Percentiles rank a stretch among this genome's conserved stretches.
phyloP scores from a whole-genome alignment of 2,888 invertebrate species.

The Xylota sylvarum region DNA sequence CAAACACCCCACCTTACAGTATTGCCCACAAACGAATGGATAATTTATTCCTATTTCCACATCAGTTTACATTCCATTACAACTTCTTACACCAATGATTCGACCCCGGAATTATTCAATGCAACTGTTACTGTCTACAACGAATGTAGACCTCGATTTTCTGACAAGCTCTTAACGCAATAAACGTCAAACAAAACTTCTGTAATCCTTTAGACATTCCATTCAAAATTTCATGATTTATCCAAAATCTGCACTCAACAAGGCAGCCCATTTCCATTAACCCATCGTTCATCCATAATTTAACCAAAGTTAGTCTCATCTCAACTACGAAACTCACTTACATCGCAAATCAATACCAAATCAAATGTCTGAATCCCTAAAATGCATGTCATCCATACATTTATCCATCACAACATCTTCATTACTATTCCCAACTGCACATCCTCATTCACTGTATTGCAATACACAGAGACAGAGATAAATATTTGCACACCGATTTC shows the following conservation, averaged over 20 bases:
- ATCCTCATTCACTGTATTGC: neutral
- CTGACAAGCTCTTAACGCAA: neutral
- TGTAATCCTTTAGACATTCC: neutral
- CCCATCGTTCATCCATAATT: constrained; percentile 5
- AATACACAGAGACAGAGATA: neutral
- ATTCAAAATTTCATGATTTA: neutral
- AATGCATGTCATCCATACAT: constrained; percentile 31
- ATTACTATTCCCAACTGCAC: constrained; percentile 55
- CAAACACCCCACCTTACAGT: too few relatives aligned
- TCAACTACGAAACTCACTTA: constrained; percentile 6
- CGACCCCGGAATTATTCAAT: too few relatives aligned
- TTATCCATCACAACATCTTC: neutral
- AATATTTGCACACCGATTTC: constrained; percentile 1
- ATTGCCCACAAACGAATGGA: too few relatives aligned
- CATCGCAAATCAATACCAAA: constrained; percentile 37
- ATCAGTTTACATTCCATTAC: too few relatives aligned
- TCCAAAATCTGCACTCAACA: neutral
- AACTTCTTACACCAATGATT: too few relatives aligned
- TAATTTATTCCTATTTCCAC: too few relatives aligned
- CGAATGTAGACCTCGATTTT: too few relatives aligned
- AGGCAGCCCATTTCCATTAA: neutral
- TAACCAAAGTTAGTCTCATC: neutral
- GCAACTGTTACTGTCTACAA: too few relatives aligned
- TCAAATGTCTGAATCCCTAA: constrained; percentile 29
- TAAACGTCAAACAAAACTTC: neutral